Percentiles rank a stretch among this genome's conserved stretches.
phyloP scores from a whole-genome alignment of 2,888 invertebrate genomes.

The Trachelus stipa region DNA sequence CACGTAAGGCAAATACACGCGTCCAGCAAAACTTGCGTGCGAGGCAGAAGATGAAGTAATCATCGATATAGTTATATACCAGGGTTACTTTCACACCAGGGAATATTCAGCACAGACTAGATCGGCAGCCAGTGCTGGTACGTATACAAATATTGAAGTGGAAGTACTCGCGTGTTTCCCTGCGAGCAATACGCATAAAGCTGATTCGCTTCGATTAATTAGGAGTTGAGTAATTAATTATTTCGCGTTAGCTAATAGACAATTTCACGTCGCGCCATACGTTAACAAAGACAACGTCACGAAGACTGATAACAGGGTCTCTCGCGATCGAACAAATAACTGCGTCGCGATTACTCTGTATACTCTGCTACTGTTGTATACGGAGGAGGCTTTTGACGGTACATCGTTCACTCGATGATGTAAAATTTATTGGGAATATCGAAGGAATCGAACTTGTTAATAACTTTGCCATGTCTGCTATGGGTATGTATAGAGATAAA shows the following conservation, averaged over 20 bases:
- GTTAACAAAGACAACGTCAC: too few species aligned
- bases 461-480: too few species aligned
- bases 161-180: neutral
- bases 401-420: too few species aligned
- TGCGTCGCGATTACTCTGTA: too few species aligned
- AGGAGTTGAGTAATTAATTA: slow-evolving; percentile 13
- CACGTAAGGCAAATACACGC: neutral
- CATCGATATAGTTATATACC: neutral
- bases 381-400: too few species aligned
- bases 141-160: neutral
- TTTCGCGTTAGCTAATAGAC: slow-evolving; percentile 9
- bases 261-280: neutral
- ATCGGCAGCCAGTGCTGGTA: neutral
- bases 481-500: too few species aligned
- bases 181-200: neutral
- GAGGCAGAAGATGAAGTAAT: neutral
- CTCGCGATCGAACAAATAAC: too few species aligned
- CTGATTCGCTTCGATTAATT: slow-evolving; percentile 10
- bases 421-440: too few species aligned
- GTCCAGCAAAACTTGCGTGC: neutral
- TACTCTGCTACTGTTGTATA: too few species aligned
- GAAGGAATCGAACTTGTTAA: too few species aligned
- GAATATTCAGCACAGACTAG: neutral
- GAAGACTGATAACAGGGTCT: too few species aligned
- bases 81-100: neutral